Base-by-base conservation (phyloP, 2,888 invertebrate species). In the Pristionchus mayeri region DNA sequence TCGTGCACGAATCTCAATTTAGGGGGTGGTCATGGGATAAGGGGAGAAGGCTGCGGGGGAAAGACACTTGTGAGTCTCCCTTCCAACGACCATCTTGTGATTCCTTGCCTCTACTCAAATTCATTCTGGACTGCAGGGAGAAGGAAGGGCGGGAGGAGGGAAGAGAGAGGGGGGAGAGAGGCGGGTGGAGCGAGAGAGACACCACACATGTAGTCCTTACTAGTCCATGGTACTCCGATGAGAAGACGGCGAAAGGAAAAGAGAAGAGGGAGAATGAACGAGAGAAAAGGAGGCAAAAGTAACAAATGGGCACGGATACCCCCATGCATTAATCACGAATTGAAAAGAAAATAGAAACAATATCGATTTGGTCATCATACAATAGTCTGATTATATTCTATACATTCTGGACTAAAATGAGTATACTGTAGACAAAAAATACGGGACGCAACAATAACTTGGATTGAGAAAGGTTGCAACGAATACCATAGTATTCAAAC, bases 251-350 rank as follows among this genome's bases (percentile, higher is more conserved):
- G n/a, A 52, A 52, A 21, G 21, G 52, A 18, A 30, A 27, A 27
- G 60, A 60, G 30, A 30, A 27, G 27, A 16, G 27, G 16, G 60
- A 27, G 57, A 57, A 57, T 57, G 57, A 57, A 57, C 24, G 57
- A 60, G 60, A 27, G 60, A 60, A 60, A 60, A 60, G 60, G 60
- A 60, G 60, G 60, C 60, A 60, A 60, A 60, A 60, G 60, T 60
- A 60, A 60, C 60, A 60, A 60, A 60, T 60, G 60, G 60, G 24
- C 60, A 60, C 60, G 60, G 60, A 60, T 60, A 60, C 27, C n/a
- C n/a, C 60, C 60, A 60, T 60, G 27, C 27, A 60, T 60, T 60
- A 60, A 60, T 60, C 60, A 60, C 2, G 4, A 60, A 27, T 60
- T 60, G 27, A 60, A 60, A 27, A 27, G 6, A 11, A 7, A 27